Percentiles rank a stretch among this genome's conserved stretches.
phyloP scores from a whole-genome alignment of 2,113 vertebrate species.

The Muntiacus reevesi region DNA sequence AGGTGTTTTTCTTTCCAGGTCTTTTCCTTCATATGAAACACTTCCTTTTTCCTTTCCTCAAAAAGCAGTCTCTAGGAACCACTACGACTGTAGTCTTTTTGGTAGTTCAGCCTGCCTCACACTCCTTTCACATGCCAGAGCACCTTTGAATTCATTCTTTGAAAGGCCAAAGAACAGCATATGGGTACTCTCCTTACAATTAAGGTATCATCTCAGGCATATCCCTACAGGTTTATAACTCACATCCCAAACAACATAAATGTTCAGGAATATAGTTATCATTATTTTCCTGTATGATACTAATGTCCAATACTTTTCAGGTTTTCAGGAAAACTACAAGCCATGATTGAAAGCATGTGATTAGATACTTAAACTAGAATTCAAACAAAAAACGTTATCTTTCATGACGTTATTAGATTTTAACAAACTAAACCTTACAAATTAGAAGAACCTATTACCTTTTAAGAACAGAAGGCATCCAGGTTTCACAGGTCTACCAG shows the following conservation, averaged over 20 bases:
- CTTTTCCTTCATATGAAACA: neutral
- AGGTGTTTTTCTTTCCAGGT: conserved; percentile 75
- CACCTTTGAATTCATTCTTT: conserved; percentile 52
- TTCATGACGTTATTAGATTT: neutral
- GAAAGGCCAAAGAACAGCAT: neutral
- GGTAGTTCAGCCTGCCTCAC: conserved; percentile 65
- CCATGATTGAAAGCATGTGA: neutral
- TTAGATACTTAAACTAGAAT: neutral
- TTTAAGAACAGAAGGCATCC: neutral
- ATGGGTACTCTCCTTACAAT: neutral
- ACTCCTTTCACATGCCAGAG: conserved; percentile 75
- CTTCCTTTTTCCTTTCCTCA: conserved; percentile 60
- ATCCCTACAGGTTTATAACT: neutral
- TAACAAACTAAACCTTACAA: neutral
- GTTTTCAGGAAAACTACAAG: neutral
- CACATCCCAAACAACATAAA: neutral
- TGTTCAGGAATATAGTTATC: neutral
- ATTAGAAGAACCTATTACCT: neutral
- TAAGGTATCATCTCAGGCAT: neutral
- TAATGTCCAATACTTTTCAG: neutral
- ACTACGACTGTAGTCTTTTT: conserved; percentile 84
- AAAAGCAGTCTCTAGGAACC: conserved; percentile 67
- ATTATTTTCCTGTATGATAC: neutral
- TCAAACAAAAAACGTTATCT: neutral
- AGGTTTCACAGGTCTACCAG: neutral